Base-by-base conservation (phyloP, 2,113 vertebrate genomes). In the Leucosticte australis region DNA sequence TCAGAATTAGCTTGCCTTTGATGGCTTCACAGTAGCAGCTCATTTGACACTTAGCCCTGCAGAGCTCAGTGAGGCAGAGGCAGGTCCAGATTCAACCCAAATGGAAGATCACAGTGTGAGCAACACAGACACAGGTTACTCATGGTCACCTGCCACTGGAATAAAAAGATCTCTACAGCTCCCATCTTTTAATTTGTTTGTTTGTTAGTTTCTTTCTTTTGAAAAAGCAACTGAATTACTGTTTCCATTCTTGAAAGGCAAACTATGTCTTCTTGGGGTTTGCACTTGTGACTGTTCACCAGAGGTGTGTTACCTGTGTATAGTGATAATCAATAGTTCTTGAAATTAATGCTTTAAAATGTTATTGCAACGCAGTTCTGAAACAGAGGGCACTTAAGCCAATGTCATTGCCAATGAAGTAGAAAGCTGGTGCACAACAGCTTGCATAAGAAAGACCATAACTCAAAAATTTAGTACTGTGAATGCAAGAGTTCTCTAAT, bases 281-380 rank as follows among this genome's bases (percentile, higher is more conserved):
- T 73, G 13, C 24, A 15, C 11, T 69, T 79, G 10, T 10, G 60
- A 64, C 11, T 62, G 1, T 46, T 90, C 33, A 56, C 28, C 42
- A 77, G 70, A 87, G 47, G 28, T 90, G 30, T 64, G 63, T 86
- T 83, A 80, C 59, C 31, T 63, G 53, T 42, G 44, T 78, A 56
- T 15, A 68, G 30, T 28, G 49, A 11, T 89, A 95, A 94, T 89
- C 56, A 89, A 79, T 75, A 95, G 42, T 16, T 92, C 41, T 95
- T 77, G 62, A 93, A 95, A 90, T 84, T 41, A 64, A 91, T 68
- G 53, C 42, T 91, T 97, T 91, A 62, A 97, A 95, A 84, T 94
- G 14, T 24, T 95, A 90, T 80, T 91, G 56, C 47, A 95, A 90
- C 5, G 5, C 79, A 76, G 64, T 92, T 97, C 63, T 83, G 33